phyloP scores from a whole-genome alignment of 1,140 invertebrate genomes.

The Amyelois transitella region DNA sequence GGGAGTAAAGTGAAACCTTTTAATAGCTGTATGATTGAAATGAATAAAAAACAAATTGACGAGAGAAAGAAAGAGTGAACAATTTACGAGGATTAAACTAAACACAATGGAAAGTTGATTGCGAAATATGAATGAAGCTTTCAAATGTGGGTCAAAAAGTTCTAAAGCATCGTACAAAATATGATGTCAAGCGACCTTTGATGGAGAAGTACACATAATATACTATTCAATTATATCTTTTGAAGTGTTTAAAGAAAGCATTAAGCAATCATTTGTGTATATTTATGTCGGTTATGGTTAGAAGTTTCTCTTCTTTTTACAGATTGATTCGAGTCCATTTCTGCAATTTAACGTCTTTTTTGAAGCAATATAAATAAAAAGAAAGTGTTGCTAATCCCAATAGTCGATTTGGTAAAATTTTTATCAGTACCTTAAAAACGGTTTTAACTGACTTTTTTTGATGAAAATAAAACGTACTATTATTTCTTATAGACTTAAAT shows the following conservation, averaged over 20 bases:
- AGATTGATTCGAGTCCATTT: background rate
- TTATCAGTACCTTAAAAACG: too few species aligned
- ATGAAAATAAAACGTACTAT: too few species aligned
- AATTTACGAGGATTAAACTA: too few species aligned
- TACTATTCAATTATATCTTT: background rate
- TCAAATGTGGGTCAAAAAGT: background rate
- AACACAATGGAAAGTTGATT: background rate
- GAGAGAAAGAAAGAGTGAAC: too few species aligned
- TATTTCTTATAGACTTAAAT: too few species aligned
- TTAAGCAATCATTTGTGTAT: background rate
- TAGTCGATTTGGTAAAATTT: too few species aligned
- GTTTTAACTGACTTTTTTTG: too few species aligned
- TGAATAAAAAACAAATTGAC: too few species aligned
- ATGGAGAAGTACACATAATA: background rate
- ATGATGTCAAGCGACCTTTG: background rate
- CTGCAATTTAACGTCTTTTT: background rate
- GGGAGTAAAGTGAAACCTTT: too few species aligned
- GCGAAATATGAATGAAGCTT: background rate
- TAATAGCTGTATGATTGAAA: too few species aligned
- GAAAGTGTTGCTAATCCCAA: too few species aligned
- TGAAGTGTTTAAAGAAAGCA: background rate
- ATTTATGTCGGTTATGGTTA: background rate
- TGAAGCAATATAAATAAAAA: too few species aligned
- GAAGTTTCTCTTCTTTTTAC: background rate
- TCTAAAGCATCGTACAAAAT: background rate